phyloP scores from a whole-genome alignment of 2,797 vertebrate genomes.

The Octomys mimax region DNA sequence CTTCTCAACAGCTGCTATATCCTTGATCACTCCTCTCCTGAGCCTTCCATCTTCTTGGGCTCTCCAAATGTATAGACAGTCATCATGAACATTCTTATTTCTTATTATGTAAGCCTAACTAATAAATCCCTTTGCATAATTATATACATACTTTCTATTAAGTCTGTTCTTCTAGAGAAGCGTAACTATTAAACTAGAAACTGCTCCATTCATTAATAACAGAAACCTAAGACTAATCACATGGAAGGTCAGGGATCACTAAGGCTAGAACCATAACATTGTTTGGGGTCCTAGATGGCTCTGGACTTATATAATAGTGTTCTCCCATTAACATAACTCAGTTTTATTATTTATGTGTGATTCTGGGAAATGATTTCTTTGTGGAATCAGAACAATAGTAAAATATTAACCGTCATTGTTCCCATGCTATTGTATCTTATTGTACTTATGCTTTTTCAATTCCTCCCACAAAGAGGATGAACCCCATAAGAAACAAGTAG shows the following conservation, averaged over 20 bases:
- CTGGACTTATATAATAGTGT: not conserved
- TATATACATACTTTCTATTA: not conserved
- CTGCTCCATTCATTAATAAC: not conserved
- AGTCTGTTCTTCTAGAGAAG: not conserved
- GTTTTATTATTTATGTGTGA: conserved; percentile 13
- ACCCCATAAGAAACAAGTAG: conserved; percentile 35
- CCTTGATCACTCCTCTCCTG: not conserved
- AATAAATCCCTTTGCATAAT: not conserved
- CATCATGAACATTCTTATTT: not conserved
- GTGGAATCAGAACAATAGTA: not conserved
- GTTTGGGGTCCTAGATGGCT: not conserved
- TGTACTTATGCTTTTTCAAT: conserved; percentile 32
- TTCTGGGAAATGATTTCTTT: conserved; percentile 7
- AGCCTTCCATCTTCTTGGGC: not conserved
- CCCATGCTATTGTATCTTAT: not conserved
- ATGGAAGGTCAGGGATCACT: not conserved
- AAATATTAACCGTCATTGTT: conserved; percentile 26
- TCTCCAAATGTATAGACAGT: not conserved
- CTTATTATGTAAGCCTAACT: not conserved
- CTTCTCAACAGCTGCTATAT: not conserved
- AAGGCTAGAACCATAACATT: not conserved
- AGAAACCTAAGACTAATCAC: conserved; percentile 32
- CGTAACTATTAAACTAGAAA: not conserved
- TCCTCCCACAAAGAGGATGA: conserved; percentile 10
- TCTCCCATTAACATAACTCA: conserved; percentile 25